Evolutionary conservation across 2,113 vertebrate species (phyloP), one percentile per base, ranked within the genome.

Genomic region (Nansenia antarctica): DNA sequence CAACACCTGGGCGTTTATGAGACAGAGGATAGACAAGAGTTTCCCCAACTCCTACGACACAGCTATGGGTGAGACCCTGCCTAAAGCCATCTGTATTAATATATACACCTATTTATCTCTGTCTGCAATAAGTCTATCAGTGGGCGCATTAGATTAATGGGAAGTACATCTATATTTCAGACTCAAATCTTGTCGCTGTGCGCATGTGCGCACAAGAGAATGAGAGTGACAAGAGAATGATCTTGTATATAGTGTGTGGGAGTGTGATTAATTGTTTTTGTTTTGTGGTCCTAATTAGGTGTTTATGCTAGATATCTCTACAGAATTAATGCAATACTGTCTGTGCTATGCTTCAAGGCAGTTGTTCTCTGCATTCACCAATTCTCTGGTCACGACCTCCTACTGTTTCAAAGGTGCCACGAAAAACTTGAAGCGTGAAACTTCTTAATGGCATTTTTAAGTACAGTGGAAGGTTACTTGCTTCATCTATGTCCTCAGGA

Each of bases 1-100:
- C 87, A 95, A 98, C 92, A 94, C 89, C 87, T 99, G 98, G 98
- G 95, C 96, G 82, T 98, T 99, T 89, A 99, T 99, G 97, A 94
- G 94, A 84, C 95, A 99, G 91, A 93, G 97, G 82, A 68, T 94
- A 88, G 98, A 99, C 92, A 99, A 99, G 92, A 99, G 97, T 90
- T 99, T 98, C 91, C 96, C 97, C 42, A 99, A 99, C 91, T 94
- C 96, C 68, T 99, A 98, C 65, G 95, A 93, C 39, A 99, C 98
- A 49, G 98, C 98, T 24, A 94, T 99, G 93, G 97, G 97, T 99
- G 85, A 98, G 98, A n/a, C n/a, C n/a, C n/a, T n/a, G n/a, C 9
- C 3, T 22, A 9, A 9, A 27, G 24, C 22, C 20, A 14, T 54
- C 52, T 53, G 8, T 53, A 26, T 54, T 54, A 24, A 29, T 29